Evolutionary conservation across 1,140 invertebrate species (phyloP), one percentile per base, ranked within the genome.

Genomic region (Pogonomyrmex californicus): DNA sequence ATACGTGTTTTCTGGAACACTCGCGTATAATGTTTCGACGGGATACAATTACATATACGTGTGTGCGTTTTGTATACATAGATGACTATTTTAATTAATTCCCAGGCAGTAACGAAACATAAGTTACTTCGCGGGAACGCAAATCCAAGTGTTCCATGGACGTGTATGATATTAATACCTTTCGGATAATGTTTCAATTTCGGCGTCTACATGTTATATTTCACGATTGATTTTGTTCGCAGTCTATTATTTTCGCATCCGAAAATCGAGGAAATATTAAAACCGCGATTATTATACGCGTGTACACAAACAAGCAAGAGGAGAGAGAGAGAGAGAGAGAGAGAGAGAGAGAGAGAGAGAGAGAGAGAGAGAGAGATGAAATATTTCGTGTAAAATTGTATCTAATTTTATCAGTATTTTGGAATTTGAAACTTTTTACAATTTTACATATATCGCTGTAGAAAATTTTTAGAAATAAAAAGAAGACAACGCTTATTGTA

Each of bases 11-110:
- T 70, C 49, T 70, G 47, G n/a, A n/a, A 54, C 47, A 54, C 12
- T 79, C 6, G 47, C 47, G 36, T 68, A 44, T 54, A 62, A 56
- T 68, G 77, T 79, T 79, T 66, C 38, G 17, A 33, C 10, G 23
- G 30, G 41, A 68, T 41, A 81, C 49, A 81, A 68, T 68, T 68
- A 51, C 44, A 23, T 44, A 9, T 33, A 23, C 14, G 36, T 44
- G 38, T 65, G 17, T 14, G 17, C 23, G 17, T 79, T 54, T 30
- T 51, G 33, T 70, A 33, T n/a, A n/a, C 47, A 56, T 23, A 66
- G 23, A 23, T 75, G 51, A n/a, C 41, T 81, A 81, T 81, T 81
- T 81, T 81, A 81, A 79, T 79, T 79, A 79, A 81, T 81, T 81
- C 77, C 62, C 33, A 68, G 77, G 47, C 33, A 38, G 60, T 78